phyloP scores from a whole-genome alignment of 2,888 invertebrate genomes.

The Sepiola atlantica region DNA sequence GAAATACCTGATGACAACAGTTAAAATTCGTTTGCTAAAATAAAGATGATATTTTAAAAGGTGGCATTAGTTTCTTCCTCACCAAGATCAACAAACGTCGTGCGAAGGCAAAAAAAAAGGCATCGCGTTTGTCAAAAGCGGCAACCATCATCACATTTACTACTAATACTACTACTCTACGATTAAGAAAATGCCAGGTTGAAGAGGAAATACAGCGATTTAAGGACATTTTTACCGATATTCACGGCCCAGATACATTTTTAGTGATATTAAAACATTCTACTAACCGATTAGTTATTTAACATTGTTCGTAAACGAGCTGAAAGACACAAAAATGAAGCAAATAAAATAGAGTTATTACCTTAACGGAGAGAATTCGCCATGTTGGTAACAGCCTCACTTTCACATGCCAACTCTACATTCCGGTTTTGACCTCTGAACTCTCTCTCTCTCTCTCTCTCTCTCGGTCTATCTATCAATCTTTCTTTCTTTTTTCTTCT shows the following conservation, averaged over 20 bases:
- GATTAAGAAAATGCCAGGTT: neutral
- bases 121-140: neutral
- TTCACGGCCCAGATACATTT: neutral
- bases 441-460: neutral
- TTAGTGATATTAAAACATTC: neutral
- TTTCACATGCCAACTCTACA: slow-evolving; percentile 42
- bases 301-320: neutral
- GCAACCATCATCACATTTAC: neutral
- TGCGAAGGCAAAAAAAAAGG: neutral
- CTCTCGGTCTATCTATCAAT: too few species aligned
- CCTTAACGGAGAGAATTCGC: slow-evolving; percentile 19
- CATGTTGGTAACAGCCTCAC: slow-evolving; percentile 46
- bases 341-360: slow-evolving; percentile 12
- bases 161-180: neutral
- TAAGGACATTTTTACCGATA: neutral
- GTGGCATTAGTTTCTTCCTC: neutral
- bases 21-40: neutral
- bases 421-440: slow-evolving; percentile 38
- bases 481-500: too few species aligned
- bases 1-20: neutral
- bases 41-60: neutral
- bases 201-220: neutral
- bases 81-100: neutral
- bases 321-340: neutral
- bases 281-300: neutral